Evolutionary conservation across 2,888 invertebrate species (phyloP), one percentile per base, ranked within the genome.

Genomic region (Micoletzkya japonica): DNA sequence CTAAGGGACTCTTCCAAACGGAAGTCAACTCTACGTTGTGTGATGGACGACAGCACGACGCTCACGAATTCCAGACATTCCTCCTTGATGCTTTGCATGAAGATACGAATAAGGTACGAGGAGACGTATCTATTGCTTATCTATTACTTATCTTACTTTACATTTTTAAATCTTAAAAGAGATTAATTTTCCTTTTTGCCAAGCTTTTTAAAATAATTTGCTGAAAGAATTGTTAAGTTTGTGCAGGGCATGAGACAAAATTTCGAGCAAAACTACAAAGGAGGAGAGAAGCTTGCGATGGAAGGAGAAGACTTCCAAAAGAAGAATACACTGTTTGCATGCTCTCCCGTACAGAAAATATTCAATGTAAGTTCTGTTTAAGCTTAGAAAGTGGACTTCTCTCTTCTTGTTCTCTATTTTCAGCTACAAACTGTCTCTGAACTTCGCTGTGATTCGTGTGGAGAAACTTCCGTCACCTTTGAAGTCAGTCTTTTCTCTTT

Each of bases 21-120:
- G 61, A 73, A 64, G 77, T 81, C 36, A 77, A 77, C 44, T 52
- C 44, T 1, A 50, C 60, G 32, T 67, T 84, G 32, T 76, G 75
- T 30, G 82, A 84, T 67, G 76, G 82, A 2, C 72, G 74, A n/a
- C 89, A 89, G 77, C 89, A 89, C 78, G 89, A 89, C 79, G 88
- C 89, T 2, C 89, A 89, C 76, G 89, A 89, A 76, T 89, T 89
- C 76, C 86, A 89, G 86, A 87, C 88, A 20, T 88, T 87, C 79
- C 82, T 89, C 17, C 74, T 87, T 20, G 87, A 87, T 73, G 85
- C 86, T 0, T 76, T 87, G 1, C 87, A 87, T 74, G 87, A 87
- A 68, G 84, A 84, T 69, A 85, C 81, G 0, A 84, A 83, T 63
- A 60, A 69, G 70, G 82, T 79, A 7, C 44, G 37, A n/a, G n/a